These are phyloP conservation scores for Pangasius krempfi DNA, from an alignment of 2,797 vertebrate species.

Conservation along the genomic window DNA sequence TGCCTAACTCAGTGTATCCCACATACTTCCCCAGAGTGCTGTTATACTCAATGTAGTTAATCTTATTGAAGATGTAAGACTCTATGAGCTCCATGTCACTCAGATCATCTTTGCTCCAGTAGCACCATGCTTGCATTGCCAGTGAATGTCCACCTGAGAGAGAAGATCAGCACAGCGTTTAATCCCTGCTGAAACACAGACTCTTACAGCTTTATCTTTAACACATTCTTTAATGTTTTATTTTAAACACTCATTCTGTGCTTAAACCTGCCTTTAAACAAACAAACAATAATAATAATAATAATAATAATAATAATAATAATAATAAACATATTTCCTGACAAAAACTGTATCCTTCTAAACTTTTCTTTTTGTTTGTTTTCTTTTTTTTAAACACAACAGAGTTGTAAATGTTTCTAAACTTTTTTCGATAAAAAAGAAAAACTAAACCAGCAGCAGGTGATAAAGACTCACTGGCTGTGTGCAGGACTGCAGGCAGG, in stretches of 20 bases:
- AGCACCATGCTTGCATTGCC: rapidly evolving
- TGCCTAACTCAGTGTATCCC: slow-evolving; percentile 45
- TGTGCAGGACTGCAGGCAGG: too few species aligned
- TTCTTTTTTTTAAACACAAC: too few species aligned
- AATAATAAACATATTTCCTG: too few species aligned
- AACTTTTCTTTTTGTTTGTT: too few species aligned
- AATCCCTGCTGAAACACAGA: neutral
- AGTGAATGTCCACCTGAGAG: neutral
- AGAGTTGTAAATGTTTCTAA: too few species aligned
- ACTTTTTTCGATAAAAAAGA: too few species aligned
- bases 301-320: too few species aligned
- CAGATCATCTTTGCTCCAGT: slow-evolving; percentile 14
- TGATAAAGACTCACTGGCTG: too few species aligned
- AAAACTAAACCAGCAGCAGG: too few species aligned
- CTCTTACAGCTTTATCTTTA: neutral
- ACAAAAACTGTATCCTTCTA: too few species aligned
- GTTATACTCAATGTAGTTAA: slow-evolving; percentile 47
- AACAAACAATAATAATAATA: too few species aligned
- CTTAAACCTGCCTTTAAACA: neutral
- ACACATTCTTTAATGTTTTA: neutral
- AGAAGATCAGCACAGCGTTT: neutral
- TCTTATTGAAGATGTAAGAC: slow-evolving; percentile 52
- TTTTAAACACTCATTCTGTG: neutral
- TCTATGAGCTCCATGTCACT: slow-evolving; percentile 45
- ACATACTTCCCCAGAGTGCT: slow-evolving; percentile 59